Evolutionary conservation across 2,888 invertebrate species (phyloP).

Genomic region (Morpho deidamia): DNA sequence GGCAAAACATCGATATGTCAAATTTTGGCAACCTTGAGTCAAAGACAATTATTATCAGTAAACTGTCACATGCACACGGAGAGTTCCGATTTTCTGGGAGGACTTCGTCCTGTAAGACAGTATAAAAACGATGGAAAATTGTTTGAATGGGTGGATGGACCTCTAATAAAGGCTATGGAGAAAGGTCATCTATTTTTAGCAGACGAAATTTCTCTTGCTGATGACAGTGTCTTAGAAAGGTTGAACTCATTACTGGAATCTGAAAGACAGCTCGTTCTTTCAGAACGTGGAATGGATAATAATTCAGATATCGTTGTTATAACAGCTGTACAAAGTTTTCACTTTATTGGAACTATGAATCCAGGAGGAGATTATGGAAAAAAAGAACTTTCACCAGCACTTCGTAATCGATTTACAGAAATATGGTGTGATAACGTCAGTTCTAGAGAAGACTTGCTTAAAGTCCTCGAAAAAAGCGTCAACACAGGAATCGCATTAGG

Average conservation of each 20-base stretch:
- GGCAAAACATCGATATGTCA: constrained; percentile 98
- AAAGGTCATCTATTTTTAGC: constrained; percentile 93
- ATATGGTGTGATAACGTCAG: constrained; percentile 96
- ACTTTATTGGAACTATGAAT: constrained; percentile 99
- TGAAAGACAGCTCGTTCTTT: constrained; percentile 91
- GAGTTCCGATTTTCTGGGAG: constrained; percentile 97
- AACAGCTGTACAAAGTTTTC: constrained; percentile 86
- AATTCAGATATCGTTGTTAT: constrained; percentile 78
- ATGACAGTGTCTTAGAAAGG: constrained; percentile 98
- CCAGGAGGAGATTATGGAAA: constrained; percentile 99
- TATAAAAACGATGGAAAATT: constrained; percentile 80
- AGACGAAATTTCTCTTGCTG: constrained; percentile 99
- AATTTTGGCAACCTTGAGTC: constrained; percentile 84
- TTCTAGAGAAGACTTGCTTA: constrained; percentile 84
- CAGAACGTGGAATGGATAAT: constrained; percentile 90
- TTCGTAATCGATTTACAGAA: constrained; percentile 98
- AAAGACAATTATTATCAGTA: constrained; percentile 85
- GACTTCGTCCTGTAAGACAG: constrained; percentile 91
- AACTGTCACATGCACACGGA: constrained; percentile 99
- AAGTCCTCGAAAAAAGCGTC: constrained; percentile 90
- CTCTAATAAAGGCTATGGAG: constrained; percentile 93
- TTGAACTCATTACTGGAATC: constrained; percentile 97
- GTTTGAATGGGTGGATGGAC: constrained; percentile 99
- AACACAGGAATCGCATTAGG: constrained; percentile 70
- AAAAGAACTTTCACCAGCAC: constrained; percentile 98